Percentiles rank a stretch among this genome's conserved stretches.
Conservation (phyloP, 2,113 vertebrate genomes). For the Macroglossus sobrinus region DNA sequence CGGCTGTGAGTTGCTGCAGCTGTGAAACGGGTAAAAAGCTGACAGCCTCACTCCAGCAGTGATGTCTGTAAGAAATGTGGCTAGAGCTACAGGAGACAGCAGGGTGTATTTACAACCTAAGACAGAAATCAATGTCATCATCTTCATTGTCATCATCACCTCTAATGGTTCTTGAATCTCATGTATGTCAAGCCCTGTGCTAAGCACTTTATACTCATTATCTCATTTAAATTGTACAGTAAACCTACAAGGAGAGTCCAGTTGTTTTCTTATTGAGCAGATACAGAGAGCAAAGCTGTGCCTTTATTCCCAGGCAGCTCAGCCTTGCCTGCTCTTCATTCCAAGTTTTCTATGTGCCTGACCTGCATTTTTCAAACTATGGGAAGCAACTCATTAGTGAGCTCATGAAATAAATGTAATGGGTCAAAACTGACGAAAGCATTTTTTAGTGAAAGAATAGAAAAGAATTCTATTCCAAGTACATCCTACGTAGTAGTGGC, state of each 20-base stretch:
- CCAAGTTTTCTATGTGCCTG: background rate
- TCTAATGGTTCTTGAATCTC: background rate
- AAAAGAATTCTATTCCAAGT: background rate
- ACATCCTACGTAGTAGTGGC: rapidly evolving
- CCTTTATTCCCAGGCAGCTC: background rate
- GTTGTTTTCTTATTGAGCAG: background rate
- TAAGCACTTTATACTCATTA: background rate
- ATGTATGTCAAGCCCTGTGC: background rate
- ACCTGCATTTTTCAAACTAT: background rate
- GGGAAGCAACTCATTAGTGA: background rate
- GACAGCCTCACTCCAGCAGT: background rate
- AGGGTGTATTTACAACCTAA: rapidly evolving
- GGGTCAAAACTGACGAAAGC: too few relatives aligned
- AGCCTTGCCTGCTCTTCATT: background rate
- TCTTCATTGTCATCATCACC: background rate
- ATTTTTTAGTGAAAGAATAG: background rate
- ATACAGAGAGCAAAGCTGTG: background rate
- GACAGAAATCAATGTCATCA: background rate
- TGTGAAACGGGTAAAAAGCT: background rate
- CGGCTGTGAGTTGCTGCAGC: background rate
- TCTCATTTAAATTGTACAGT: background rate
- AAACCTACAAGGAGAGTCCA: rapidly evolving
- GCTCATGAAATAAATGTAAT: background rate
- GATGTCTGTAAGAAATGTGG: rapidly evolving
- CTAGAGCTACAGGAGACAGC: background rate